Evolutionary conservation across 2,888 invertebrate species (phyloP).

Genomic region (Dexiosoma caninum): DNA sequence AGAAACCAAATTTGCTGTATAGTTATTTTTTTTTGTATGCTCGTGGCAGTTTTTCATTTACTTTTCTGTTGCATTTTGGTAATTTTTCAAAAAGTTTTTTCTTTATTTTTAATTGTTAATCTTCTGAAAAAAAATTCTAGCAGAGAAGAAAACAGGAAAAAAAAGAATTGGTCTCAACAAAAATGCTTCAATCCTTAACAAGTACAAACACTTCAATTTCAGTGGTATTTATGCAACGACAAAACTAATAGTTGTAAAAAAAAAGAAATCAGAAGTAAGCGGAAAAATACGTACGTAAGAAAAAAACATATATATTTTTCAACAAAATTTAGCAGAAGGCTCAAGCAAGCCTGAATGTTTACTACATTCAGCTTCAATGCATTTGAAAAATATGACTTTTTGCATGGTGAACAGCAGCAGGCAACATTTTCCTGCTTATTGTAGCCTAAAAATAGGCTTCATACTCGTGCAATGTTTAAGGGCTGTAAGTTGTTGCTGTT

Average conservation of each 20-base stretch:
- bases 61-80: neutral
- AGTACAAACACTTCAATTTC: constrained; percentile 66
- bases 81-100: constrained; percentile 37
- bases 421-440: constrained; percentile 57
- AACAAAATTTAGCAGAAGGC: constrained; percentile 49
- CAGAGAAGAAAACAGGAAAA: constrained; percentile 6
- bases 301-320: constrained; percentile 7
- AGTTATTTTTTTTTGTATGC: neutral
- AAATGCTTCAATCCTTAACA: constrained; percentile 56
- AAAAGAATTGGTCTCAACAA: too few species aligned
- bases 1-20: constrained; percentile 27
- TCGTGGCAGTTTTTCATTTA: too few species aligned
- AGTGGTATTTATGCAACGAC: constrained; percentile 62
- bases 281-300: neutral
- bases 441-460: constrained; percentile 56
- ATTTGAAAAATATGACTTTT: constrained; percentile 66
- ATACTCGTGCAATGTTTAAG: constrained; percentile 39
- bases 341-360: constrained; percentile 65
- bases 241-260: constrained; percentile 7
- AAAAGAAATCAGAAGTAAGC: neutral
- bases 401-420: constrained; percentile 30
- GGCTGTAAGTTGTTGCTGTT: constrained; percentile 18
- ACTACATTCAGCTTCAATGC: constrained; percentile 67
- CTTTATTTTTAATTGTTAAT: constrained; percentile 45
- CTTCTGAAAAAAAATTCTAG: constrained; percentile 20